A percentile compares a stretch with the other conserved stretches of the same genome.
phyloP scores from a whole-genome alignment of 2,888 invertebrate species.

The Rhagophthalmus giganteus region DNA sequence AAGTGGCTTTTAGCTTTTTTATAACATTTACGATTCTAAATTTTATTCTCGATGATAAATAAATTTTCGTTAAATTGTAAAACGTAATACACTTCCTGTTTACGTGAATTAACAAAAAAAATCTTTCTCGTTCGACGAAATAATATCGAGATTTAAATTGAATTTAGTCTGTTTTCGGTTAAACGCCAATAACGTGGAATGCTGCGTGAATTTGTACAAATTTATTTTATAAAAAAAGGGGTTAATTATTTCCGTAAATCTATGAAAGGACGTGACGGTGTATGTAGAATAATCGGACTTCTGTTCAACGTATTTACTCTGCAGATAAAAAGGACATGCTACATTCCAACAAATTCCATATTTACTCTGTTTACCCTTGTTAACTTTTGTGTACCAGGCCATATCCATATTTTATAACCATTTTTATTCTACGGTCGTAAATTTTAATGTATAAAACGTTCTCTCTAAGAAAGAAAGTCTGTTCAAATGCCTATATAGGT shows the following conservation, averaged over 20 bases:
- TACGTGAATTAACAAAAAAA: too few relatives aligned
- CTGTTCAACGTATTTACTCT: constrained; percentile 17
- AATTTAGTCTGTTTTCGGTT: too few relatives aligned
- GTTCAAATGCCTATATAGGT: constrained; percentile 1
- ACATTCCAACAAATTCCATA: constrained; percentile 25
- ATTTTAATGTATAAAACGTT: too few relatives aligned
- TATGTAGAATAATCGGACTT: constrained; percentile 19
- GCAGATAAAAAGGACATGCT: constrained; percentile 24
- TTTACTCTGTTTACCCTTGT: constrained; percentile 25
- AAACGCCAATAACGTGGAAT: too few relatives aligned
- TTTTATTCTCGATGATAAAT: too few relatives aligned
- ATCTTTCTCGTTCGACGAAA: too few relatives aligned
- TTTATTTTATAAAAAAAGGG: not conserved
- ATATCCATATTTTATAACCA: constrained; percentile 27
- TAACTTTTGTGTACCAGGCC: constrained; percentile 23
- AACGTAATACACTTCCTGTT: too few relatives aligned
- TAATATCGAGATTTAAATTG: too few relatives aligned
- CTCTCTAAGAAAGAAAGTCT: constrained; percentile 1
- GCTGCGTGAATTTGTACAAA: not conserved
- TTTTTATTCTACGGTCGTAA: constrained; percentile 26
- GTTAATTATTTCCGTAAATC: too few relatives aligned
- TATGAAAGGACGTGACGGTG: constrained; percentile 15
- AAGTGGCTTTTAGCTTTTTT: too few relatives aligned
- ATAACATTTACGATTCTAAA: too few relatives aligned
- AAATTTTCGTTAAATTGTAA: too few relatives aligned